These are phyloP conservation scores for Keiferia lycopersicella DNA, from an alignment of 2,888 invertebrate species.

Conservation along the genomic window DNA sequence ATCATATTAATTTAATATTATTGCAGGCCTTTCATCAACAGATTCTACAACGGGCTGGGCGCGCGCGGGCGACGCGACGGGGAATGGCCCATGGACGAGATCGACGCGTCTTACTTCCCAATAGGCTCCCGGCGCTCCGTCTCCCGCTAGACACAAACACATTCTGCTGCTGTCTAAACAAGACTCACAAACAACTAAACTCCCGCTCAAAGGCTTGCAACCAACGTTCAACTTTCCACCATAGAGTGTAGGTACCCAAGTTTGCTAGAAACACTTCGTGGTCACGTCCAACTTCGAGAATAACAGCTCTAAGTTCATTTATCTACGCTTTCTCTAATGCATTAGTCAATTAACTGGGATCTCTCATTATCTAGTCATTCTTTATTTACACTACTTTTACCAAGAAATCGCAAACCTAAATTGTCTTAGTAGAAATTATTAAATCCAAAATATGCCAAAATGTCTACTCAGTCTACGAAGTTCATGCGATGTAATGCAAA, in stretches of 20 bases:
- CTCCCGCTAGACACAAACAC: conserved; percentile 21
- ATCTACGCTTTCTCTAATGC: neutral
- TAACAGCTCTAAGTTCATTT: conserved; percentile 1
- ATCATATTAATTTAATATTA: neutral
- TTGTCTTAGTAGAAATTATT: too few relatives aligned
- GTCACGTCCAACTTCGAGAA: neutral
- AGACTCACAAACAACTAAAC: neutral
- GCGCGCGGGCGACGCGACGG: conserved; percentile 39
- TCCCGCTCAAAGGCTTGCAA: neutral
- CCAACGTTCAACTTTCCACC: neutral
- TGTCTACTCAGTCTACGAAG: too few relatives aligned
- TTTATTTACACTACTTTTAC: neutral
- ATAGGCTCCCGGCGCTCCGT: conserved; percentile 69
- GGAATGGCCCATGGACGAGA: conserved; percentile 74
- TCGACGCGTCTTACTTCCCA: conserved; percentile 70
- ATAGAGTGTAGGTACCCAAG: neutral
- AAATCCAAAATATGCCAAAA: too few relatives aligned
- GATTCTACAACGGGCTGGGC: neutral
- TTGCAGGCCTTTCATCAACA: neutral
- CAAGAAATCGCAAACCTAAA: too few relatives aligned
- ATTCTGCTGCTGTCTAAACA: neutral
- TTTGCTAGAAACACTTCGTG: neutral
- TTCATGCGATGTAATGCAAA: too few relatives aligned
- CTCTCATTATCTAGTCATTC: conserved; percentile 9
- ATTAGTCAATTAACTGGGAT: neutral